Evolutionary conservation across 2,797 vertebrate genomes (phyloP), one percentile per base, ranked within the genome.

Genomic region (Scarus forsteni): DNA sequence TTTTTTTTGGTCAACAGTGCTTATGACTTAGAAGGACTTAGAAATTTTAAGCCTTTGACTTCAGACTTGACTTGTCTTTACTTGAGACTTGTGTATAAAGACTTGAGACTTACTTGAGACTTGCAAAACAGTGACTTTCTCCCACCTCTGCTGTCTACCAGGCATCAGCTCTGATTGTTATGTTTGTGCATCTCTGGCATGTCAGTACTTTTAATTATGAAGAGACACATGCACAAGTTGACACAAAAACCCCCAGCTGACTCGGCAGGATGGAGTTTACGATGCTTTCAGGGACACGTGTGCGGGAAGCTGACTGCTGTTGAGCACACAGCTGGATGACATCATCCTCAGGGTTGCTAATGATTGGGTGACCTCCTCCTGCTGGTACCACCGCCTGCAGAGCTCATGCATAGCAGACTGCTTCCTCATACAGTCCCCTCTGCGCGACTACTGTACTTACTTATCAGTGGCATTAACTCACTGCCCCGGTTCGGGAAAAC

Each of bases 271-370:
- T 19, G 16, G 61, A 8, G 42, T 54, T 16, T 75, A 71, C 78
- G 75, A 80, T 60, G 80, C 70, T 10, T 77, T 74, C 56, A 36
- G 50, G 61, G 56, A 53, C 66, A 64, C 76, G 75, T 77, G 76
- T 45, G 57, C 8, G 9, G 13, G 40, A 60, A 73, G 66, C 74
- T 66, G 85, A 77, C 60, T 79, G 83, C 70, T 61, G 68, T 83
- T 65, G 39, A 10, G 75, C 16, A 5, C 60, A 0, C 79, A 72
- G 75, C 13, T 46, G 74, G 82, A 87, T 93, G 87, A 92, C 89
- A 91, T 94, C 90, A 93, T 88, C 77, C 77, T 69, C 46, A n/a
- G 70, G 80, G 84, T 7, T 73, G 48, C 38, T 75, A 84, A 85
- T 87, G 83, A 91, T 80, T 69, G 71, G 83, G 79, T 83, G 85